A percentile compares a stretch with the other conserved stretches of the same genome.
phyloP scores from a whole-genome alignment of 2,888 invertebrate genomes.

The Eustalomyia histrio region DNA sequence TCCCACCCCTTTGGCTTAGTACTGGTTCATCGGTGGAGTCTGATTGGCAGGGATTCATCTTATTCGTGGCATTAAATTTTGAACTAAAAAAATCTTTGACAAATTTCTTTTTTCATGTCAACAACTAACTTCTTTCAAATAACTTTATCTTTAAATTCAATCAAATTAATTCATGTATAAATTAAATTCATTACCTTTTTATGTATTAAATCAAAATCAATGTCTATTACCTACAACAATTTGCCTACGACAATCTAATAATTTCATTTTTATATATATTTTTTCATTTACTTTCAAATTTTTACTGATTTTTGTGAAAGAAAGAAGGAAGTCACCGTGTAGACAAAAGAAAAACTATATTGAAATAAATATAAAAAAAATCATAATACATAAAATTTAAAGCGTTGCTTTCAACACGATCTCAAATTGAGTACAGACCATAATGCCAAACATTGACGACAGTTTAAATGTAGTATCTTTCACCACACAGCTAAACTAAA shows the following conservation, averaged over 20 bases:
- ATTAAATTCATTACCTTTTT: constrained; percentile 11
- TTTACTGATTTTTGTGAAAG: background rate
- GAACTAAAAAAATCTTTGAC: too few species aligned
- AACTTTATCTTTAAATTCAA: background rate
- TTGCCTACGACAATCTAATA: constrained; percentile 49
- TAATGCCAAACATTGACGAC: constrained; percentile 51
- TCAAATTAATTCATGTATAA: constrained; percentile 17
- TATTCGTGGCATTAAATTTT: too few species aligned
- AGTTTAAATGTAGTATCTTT: constrained; percentile 60
- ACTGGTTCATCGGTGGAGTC: too few species aligned
- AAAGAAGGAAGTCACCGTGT: constrained; percentile 51
- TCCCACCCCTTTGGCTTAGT: too few species aligned
- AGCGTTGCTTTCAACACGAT: constrained; percentile 63
- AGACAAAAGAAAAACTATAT: constrained; percentile 18
- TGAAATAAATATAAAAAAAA: constrained; percentile 9
- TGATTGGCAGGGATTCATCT: too few species aligned
- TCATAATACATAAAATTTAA: constrained; percentile 49
- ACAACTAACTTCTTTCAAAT: too few species aligned
- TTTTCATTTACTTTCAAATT: constrained; percentile 42
- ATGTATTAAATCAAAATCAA: background rate
- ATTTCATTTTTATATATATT: constrained; percentile 34
- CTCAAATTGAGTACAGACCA: constrained; percentile 54
- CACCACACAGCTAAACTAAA: constrained; percentile 45
- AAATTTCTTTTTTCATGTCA: too few species aligned
- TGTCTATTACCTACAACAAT: constrained; percentile 21